Base-by-base conservation (phyloP, 2,888 invertebrate genomes). In the Drosophila meridiana region DNA sequence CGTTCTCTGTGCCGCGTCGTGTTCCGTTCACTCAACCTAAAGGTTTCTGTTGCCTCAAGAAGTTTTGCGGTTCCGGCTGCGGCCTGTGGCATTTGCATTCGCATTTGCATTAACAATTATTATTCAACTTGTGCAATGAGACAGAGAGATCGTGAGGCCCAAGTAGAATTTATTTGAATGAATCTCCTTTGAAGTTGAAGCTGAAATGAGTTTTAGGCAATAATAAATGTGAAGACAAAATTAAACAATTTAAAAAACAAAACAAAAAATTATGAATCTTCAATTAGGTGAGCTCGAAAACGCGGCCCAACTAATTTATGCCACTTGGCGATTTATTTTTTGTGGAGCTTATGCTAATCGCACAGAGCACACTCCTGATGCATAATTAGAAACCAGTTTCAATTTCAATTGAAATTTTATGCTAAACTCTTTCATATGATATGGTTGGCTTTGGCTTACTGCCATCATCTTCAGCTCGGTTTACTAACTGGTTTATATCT, bases 371-470 rank as follows among this genome's bases (percentile, higher is more conserved):
- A 69, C 57, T 60, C 7, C 30, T 32, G 7, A 42, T 20, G 32
- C n/a, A 65, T 76, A 26, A 70, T 57, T 47, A 14, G 2, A 76
- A 76, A 64, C 72, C 67, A 20, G 76, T 72, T 76, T 68, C 14
- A 36, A 61, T n/a, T 71, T 57, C 8, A 52, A 59, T 61, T 73
- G 73, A n/a, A 48, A 30, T 48, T 48, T n/a, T 8, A 48, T 30
- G 30, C 4, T 8, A 1, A 28, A 48, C 48, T 26, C 36, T 20
- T 28, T 47, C 2, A 4, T 26, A 63, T 45, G 43, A 30, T 28
- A 50, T 26, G 20, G 3, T 60, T 48, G 53, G 63, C 26, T 76
- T 61, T 62, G 56, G 62, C 55, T 57, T 36, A 48, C 14, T 9
- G 42, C 42, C 13, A 60, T 7, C 11, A 42, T 26, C 13, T 30